Conservation (phyloP, 2,888 invertebrate species). For the Rotaria magnacalcarata region DNA sequence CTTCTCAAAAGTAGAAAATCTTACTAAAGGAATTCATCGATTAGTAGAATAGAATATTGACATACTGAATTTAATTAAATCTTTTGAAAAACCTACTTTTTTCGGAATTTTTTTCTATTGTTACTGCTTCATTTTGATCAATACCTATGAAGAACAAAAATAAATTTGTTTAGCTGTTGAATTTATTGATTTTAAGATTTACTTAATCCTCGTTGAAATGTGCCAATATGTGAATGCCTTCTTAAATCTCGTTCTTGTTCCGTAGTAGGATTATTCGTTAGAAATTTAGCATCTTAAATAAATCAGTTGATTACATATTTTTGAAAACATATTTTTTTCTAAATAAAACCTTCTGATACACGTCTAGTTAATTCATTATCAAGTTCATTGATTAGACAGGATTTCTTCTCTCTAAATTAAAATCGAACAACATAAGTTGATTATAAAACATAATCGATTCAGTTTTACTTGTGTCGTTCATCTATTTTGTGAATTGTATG, state of each 20-base stretch:
- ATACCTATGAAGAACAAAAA: background rate
- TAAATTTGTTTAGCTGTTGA: background rate
- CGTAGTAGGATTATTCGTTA: background rate
- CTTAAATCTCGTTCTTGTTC: constrained; percentile 26
- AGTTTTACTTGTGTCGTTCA: background rate
- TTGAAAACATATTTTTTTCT: no score
- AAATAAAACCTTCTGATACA: background rate
- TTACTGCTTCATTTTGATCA: background rate
- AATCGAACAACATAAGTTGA: background rate
- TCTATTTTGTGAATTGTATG: background rate
- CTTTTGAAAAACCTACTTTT: background rate
- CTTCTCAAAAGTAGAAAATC: no score
- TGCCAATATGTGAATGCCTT: constrained; percentile 14
- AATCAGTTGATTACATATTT: no score
- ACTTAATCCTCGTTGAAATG: constrained; percentile 30
- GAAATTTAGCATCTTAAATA: background rate
- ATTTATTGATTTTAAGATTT: background rate
- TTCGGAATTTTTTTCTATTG: background rate
- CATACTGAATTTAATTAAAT: no score
- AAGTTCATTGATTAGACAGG: background rate
- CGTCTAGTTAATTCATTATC: background rate
- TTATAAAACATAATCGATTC: background rate
- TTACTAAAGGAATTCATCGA: no score
- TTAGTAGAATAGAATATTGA: no score
- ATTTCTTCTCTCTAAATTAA: background rate